Percentiles rank a stretch among this genome's conserved stretches.
phyloP scores from a whole-genome alignment of 2,113 vertebrate species.

The Tragelaphus buxtoni region DNA sequence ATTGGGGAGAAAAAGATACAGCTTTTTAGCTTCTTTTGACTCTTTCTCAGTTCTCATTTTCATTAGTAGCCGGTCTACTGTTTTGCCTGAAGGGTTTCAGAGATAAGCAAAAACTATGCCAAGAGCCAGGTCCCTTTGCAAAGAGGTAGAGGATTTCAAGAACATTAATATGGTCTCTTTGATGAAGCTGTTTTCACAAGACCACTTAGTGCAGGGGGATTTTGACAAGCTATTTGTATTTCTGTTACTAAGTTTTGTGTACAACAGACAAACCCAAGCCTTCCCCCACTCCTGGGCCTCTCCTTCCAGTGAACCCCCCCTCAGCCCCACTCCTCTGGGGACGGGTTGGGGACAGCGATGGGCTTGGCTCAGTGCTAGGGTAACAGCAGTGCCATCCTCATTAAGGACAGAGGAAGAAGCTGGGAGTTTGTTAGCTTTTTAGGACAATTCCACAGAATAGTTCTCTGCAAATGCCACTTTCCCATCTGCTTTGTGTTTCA shows the following conservation, averaged over 20 bases:
- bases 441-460: neutral
- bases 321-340: neutral
- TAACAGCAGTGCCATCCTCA: neutral
- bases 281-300: neutral
- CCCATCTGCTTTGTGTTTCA: neutral
- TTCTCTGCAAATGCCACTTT: neutral
- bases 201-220: neutral
- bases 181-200: neutral
- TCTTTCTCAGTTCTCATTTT: neutral
- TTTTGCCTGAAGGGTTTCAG: neutral
- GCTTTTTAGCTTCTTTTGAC: neutral
- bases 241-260: neutral
- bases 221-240: neutral
- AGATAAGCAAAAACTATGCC: neutral
- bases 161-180: neutral
- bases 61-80: fast-evolving
- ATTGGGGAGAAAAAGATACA: neutral
- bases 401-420: neutral
- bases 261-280: neutral
- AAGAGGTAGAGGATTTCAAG: neutral
- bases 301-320: neutral
- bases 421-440: neutral
- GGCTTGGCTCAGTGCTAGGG: neutral
- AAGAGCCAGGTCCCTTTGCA: neutral
- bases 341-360: too few relatives aligned